phyloP scores from a whole-genome alignment of 2,113 vertebrate genomes.

The Rhinopomastus cyanomelas region DNA sequence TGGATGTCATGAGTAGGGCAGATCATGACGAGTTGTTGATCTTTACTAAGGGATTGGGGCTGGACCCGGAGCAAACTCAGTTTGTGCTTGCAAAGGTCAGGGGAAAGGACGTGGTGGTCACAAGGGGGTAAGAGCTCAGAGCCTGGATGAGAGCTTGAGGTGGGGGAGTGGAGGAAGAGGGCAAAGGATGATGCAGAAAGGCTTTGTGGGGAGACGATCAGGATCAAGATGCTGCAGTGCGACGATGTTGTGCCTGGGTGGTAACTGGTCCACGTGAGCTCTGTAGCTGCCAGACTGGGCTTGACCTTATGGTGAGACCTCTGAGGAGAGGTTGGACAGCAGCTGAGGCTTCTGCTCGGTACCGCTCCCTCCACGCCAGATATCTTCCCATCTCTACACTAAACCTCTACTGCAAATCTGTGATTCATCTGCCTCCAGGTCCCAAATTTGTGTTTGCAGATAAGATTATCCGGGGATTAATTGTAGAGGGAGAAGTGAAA shows the following conservation, averaged over 20 bases:
- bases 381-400: not conserved
- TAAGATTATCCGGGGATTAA: constrained; percentile 65
- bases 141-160: not conserved
- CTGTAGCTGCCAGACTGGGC: rapidly evolving
- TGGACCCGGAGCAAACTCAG: rapidly evolving
- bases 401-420: not conserved
- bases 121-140: not conserved
- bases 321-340: not conserved
- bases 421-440: constrained; percentile 46
- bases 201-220: not conserved
- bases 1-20: rapidly evolving
- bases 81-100: not conserved
- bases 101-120: not conserved
- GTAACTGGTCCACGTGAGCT: not conserved
- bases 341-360: not conserved
- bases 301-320: not conserved
- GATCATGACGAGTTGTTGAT: rapidly evolving
- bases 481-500: constrained; percentile 57
- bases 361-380: rapidly evolving
- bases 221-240: rapidly evolving
- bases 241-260: rapidly evolving
- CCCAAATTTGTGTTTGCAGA: constrained; percentile 36
- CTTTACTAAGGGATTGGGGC: not conserved
- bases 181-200: not conserved
- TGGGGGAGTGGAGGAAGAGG: rapidly evolving